phyloP scores from a whole-genome alignment of 1,140 invertebrate genomes.

The Xylocopa sonorina region DNA sequence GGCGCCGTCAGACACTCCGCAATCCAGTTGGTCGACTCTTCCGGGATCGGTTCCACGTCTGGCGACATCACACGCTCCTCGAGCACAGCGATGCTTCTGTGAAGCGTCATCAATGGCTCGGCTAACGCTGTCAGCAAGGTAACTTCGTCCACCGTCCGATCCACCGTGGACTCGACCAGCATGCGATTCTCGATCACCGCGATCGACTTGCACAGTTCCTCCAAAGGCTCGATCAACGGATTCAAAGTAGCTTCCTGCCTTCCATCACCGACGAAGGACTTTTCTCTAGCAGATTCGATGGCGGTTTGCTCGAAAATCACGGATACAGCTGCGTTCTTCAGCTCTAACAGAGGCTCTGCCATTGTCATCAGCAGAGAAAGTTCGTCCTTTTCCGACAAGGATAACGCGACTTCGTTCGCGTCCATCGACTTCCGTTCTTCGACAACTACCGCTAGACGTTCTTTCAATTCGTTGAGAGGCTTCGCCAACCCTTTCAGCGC shows the following conservation, averaged over 20 bases:
- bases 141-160: not conserved
- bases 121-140: constrained; percentile 67
- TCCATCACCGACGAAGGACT: constrained; percentile 19
- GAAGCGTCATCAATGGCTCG: constrained; percentile 76
- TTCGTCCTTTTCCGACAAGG: constrained; percentile 46
- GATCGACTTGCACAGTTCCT: constrained; percentile 62
- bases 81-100: constrained; percentile 79
- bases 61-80: constrained; percentile 76
- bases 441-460: constrained; percentile 81
- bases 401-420: constrained; percentile 72
- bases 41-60: constrained; percentile 46
- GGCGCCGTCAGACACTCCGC: constrained; percentile 64
- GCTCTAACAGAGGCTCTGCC: constrained; percentile 43
- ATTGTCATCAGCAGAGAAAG: constrained; percentile 45
- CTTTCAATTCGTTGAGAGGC: constrained; percentile 82
- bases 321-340: constrained; percentile 49
- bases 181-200: constrained; percentile 66
- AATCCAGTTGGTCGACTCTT: constrained; percentile 52
- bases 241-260: constrained; percentile 11
- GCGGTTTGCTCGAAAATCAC: constrained; percentile 56
- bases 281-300: constrained; percentile 50
- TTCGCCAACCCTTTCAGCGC: constrained; percentile 77
- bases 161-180: constrained; percentile 39
- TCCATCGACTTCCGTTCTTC: constrained; percentile 77
- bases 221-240: constrained; percentile 54